A percentile compares a stretch with the other conserved stretches of the same genome.
Conservation (phyloP, 2,888 invertebrate species). For the Meghimatium bilineatum region DNA sequence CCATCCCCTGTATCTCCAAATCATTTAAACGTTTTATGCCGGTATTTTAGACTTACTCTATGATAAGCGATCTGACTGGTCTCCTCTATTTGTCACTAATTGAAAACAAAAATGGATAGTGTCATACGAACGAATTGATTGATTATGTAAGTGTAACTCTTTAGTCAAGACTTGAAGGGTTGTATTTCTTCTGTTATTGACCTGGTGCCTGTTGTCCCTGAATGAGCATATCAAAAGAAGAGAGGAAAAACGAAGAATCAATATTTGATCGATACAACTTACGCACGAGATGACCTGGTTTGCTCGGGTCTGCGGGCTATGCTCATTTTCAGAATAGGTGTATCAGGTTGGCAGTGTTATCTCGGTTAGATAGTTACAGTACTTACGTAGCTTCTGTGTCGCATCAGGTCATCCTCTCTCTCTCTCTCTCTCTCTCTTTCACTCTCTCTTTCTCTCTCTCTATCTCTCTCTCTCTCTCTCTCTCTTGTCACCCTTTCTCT, state of each 20-base stretch:
- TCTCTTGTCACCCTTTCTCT: no score
- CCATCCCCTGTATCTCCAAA: no score
- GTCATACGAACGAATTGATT: no score
- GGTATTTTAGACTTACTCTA: no score
- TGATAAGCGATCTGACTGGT: no score
- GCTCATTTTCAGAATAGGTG: neutral
- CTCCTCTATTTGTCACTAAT: no score
- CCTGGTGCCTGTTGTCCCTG: slow-evolving; percentile 21
- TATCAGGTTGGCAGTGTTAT: neutral
- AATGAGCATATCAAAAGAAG: slow-evolving; percentile 37
- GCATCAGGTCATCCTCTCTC: neutral
- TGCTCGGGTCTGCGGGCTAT: neutral
- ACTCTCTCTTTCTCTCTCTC: no score
- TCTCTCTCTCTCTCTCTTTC: neutral
- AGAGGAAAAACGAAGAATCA: no score
- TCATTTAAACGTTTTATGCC: no score
- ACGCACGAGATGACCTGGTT: slow-evolving; percentile 45
- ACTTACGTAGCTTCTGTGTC: neutral
- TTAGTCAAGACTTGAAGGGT: neutral
- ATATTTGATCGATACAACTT: slow-evolving; percentile 44
- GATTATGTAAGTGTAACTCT: neutral
- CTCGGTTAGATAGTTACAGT: neutral
- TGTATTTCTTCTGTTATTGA: neutral
- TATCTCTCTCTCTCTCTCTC: no score
- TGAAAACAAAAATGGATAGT: no score